Evolutionary conservation across 2,113 vertebrate genomes (phyloP), one percentile per base, ranked within the genome.

Genomic region (Beaufortia kweichowensis): DNA sequence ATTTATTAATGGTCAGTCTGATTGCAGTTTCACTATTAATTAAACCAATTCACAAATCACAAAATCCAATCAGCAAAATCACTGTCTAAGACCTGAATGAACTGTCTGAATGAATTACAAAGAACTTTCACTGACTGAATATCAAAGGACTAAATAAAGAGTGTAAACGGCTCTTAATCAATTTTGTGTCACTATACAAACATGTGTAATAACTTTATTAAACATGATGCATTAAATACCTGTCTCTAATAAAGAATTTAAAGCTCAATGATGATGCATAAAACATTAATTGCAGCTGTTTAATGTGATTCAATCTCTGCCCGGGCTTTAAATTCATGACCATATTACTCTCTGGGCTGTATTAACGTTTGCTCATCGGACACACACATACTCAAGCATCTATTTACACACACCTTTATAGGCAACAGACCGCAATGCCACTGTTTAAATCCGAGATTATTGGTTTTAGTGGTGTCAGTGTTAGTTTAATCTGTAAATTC

Each of bases 401-500:
- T 11, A 69, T 43, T 46, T 19, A 19, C n/a, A 56, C 11, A 21
- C 31, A 55, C 3, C 4, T 3, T 69, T 14, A 23, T 53, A 55
- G 66, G 66, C 14, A 55, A 43, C 48, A 69, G 46, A 26, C n/a
- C n/a, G n/a, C n/a, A n/a, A n/a, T n/a, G n/a, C n/a, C n/a, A n/a
- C n/a, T n/a, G n/a, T n/a, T n/a, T n/a, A n/a, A n/a, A n/a, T n/a
- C n/a, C n/a, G n/a, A n/a, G n/a, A n/a, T n/a, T n/a, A n/a, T n/a
- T n/a, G n/a, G n/a, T 73, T 60, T 46, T 12, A 23, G 39, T 7
- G 46, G 70, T 64, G 50, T 46, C 12, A 48, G 61, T n/a, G 9
- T 1, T 35, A 14, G 19, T 56, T 70, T 26, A 41, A 26, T 33
- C 26, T 57, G 31, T 53, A 33, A 26, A 53, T 2, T 46, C 94